Conservation (phyloP, 2,797 vertebrate genomes). For the Myotis vivesi region DNA sequence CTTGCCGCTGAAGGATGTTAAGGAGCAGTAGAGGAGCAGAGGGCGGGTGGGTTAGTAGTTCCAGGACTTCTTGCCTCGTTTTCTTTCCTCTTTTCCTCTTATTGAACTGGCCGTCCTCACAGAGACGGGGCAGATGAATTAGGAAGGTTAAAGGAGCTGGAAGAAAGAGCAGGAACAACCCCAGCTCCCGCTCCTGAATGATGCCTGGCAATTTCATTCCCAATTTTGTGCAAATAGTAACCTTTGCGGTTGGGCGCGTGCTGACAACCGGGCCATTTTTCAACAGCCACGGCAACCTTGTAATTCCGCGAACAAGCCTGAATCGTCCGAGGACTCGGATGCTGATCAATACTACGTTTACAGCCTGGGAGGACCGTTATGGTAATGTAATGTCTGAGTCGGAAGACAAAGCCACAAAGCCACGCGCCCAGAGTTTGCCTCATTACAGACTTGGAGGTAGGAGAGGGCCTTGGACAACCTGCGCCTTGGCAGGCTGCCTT, state of each 20-base stretch:
- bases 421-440: not conserved
- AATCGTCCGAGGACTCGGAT: constrained; percentile 37
- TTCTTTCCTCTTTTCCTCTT: not conserved
- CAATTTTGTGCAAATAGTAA: not conserved
- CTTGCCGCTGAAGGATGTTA: not conserved
- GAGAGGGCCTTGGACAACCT: not conserved
- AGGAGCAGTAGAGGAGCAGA: not conserved
- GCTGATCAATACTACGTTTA: not conserved
- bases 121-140: not conserved
- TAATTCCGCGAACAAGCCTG: not conserved
- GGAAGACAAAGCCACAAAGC: not conserved
- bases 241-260: not conserved
- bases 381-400: not conserved
- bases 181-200: not conserved
- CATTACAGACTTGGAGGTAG: not conserved
- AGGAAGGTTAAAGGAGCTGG: not conserved
- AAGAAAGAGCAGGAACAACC: not conserved
- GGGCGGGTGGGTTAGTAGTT: not conserved
- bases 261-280: not conserved
- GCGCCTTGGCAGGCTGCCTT: not conserved
- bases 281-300: not conserved
- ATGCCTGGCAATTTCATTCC: not conserved
- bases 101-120: not conserved
- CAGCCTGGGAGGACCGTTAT: not conserved
- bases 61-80: not conserved